Evolutionary conservation across 2,797 vertebrate species (phyloP), one percentile per base, ranked within the genome.

Genomic region (Onychomys leucogaster): DNA sequence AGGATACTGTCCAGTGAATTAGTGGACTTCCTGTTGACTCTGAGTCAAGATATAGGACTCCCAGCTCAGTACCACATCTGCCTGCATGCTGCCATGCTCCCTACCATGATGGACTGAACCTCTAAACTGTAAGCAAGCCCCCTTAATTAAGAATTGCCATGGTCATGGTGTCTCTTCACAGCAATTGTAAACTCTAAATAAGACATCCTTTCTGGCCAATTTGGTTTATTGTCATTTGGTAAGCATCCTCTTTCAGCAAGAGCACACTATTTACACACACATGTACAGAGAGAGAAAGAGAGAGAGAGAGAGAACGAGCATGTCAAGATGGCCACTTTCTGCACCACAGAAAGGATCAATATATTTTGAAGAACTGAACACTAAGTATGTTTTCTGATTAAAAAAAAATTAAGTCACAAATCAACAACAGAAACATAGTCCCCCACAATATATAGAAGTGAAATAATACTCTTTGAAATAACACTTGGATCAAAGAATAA

Each of bases 311-410:
- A 65, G 27, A 1, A 29, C 0, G 6, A 2, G 21, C 23, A 2
- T 82, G 46, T 27, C 49, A 94, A 85, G 7, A 89, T 27, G 55
- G 23, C 14, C 27, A 46, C 89, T 87, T 95, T 82, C 11, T 61
- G 12, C 32, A 21, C 7, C 41, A 57, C 61, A 37, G 85, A 80
- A 46, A 89, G 29, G 19, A 61, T 90, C n/a, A 81, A 29, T 71
- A 29, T 87, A 59, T 78, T 91, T 49, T 93, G 23, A 90, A 93
- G 69, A 67, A 59, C n/a, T 96, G 29, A 82, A 94, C 83, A 87
- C 1, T 32, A 86, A 94, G 27, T 49, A 49, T 43, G 3, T 59
- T 90, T 93, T 90, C 27, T 81, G 41, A 57, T 23, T 13, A 83
- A 83, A 59, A 83, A n/a, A 37, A 84, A 96, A 75, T 78, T 83